Evolutionary conservation across 1,140 invertebrate genomes (phyloP), one percentile per base, ranked within the genome.

Genomic region (Drosophila grimshawi): DNA sequence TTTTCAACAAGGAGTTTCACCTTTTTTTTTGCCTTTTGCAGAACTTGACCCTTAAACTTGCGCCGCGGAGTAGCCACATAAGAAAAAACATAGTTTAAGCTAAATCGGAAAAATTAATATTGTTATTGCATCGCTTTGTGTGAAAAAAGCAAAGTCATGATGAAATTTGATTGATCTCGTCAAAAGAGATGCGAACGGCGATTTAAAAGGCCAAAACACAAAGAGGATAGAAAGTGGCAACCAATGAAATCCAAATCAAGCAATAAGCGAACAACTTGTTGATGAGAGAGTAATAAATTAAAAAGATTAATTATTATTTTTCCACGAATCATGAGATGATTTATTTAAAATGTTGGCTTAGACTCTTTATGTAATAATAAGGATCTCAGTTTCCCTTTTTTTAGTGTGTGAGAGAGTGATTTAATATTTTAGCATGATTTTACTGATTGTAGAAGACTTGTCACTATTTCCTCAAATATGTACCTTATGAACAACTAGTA

Each of bases 31-130:
- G 46, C 76, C 72, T 78, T 83, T 74, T 60, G 78, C 85, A 88
- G 85, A 88, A 88, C 85, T 88, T 89, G 77, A 88, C 80, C 85
- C 53, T 74, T 66, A 71, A 72, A 77, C 80, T 75, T 74, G 63
- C 33, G 66, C 4, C 62, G 19, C 37, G 62, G 74, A 61, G 65
- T 48, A 51, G 51, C n/a, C 30, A 33, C 33, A 37, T 3, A 37
- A 51, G 51, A 46, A 52, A 27, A 46, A 75, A 56, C 35, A 62
- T 19, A n/a, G 48, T 67, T 63, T 60, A 46, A 48, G 53, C 53
- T 43, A 64, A 56, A 59, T 62, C 52, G 67, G 66, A 62, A 88
- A 80, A 78, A 88, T 81, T 30, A 74, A 80, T 73, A 39, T 64
- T 61, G 76, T 86, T 86, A 48, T 53, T 45, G 30, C 49, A 60